Base-by-base conservation (phyloP, 2,113 vertebrate genomes). In the Callopanchax toddi region DNA sequence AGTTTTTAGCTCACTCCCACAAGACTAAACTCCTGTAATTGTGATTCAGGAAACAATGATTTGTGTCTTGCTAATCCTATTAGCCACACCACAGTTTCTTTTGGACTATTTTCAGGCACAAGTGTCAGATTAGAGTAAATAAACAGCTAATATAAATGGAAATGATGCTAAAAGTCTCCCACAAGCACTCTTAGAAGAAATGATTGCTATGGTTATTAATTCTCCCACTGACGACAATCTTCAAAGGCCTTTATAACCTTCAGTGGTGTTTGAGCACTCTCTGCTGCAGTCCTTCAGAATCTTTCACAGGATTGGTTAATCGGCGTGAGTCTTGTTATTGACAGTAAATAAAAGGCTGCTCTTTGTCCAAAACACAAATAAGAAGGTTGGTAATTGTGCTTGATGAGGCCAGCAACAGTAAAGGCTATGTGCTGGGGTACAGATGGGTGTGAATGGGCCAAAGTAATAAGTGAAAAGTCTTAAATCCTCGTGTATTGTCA, bases 251-350 rank as follows among this genome's bases (percentile, higher is more conserved):
- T 81, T 23, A 63, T 46, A 66, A 72, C 60, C 51, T 61, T 64
- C 53, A 52, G 60, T 44, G 65, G 61, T 63, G 29, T 75, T 72
- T 55, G 52, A 81, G 64, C 44, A 59, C 72, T 25, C 45, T 74
- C 65, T 52, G 40, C 7, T 62, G 72, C 23, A 64, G 66, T 65
- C 51, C 67, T 56, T 60, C 44, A 64, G 78, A 32, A 20, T 16
- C 37, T 80, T 87, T 68, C 59, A 75, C 45, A 42, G 51, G 49
- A 44, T 44, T 53, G 40, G 54, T 69, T 86, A 86, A 89, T 84
- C 78, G 67, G 66, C 53, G 26, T 75, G 73, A 86, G 86, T 82
- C 76, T 72, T 61, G 67, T 72, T 68, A 72, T 67, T 75, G 74
- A 77, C 65, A 82, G 49, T 56, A 63, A 68, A 79, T 74, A 71